These are phyloP conservation scores for Nannobrachium achirus DNA, from an alignment of 2,113 vertebrate species.

Conservation along the genomic window DNA sequence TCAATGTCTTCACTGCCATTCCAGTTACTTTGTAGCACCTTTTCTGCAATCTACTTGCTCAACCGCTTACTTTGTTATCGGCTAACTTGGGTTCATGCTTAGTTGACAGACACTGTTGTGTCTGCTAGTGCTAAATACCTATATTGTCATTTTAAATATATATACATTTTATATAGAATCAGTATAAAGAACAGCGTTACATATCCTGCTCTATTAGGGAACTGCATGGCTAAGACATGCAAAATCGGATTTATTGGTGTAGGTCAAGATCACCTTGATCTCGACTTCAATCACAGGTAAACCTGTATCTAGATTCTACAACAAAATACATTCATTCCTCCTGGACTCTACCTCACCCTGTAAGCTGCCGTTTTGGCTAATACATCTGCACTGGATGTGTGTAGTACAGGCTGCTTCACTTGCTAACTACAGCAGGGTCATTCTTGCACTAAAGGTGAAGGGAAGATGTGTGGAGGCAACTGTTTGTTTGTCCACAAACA, in stretches of 20 bases:
- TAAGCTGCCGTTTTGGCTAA: conserved; percentile 20
- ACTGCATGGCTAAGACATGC: no score
- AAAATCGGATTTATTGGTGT: no score
- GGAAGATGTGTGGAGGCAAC: not conserved
- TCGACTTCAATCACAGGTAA: conserved; percentile 20
- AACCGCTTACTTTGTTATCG: no score
- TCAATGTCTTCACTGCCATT: no score
- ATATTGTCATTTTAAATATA: no score
- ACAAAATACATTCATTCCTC: conserved; percentile 22
- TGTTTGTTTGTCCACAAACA: not conserved
- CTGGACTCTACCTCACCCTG: conserved; percentile 25
- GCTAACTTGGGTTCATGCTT: no score
- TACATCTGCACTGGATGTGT: not conserved
- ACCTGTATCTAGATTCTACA: conserved; percentile 11
- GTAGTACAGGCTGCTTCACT: not conserved
- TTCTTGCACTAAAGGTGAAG: not conserved
- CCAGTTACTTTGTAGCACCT: no score
- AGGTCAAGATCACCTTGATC: conserved; percentile 12
- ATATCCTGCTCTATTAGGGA: not conserved
- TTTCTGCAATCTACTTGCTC: no score
- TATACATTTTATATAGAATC: no score
- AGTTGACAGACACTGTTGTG: no score
- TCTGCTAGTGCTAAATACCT: no score
- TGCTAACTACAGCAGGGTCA: conserved; percentile 14
- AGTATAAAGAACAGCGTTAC: not conserved